Evolutionary conservation across 2,797 vertebrate genomes (phyloP).

Genomic region (Sardinella longiceps): DNA sequence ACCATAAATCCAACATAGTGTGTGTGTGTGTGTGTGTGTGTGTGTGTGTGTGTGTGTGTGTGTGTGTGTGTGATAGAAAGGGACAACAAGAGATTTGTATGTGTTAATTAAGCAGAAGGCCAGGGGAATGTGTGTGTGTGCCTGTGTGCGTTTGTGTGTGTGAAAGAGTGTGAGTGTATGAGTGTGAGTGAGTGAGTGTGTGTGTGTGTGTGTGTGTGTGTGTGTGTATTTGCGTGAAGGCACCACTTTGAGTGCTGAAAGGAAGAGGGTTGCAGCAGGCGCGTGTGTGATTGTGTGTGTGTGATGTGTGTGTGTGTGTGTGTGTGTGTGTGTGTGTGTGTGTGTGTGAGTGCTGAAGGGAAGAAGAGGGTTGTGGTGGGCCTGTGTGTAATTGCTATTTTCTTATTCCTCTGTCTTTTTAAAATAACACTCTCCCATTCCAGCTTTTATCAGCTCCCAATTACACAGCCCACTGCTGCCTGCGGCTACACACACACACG

Average conservation of each 20-base stretch:
- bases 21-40: not conserved
- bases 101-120: no score
- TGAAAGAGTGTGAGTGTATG: no score
- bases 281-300: no score
- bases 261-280: not conserved
- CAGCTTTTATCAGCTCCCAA: not conserved
- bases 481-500: constrained; percentile 1
- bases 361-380: no score
- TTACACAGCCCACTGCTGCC: not conserved
- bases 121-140: not conserved
- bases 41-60: constrained; percentile 12
- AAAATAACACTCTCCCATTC: not conserved
- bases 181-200: not conserved
- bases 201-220: no score
- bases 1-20: not conserved
- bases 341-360: no score
- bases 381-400: no score
- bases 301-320: no score
- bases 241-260: not conserved
- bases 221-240: not conserved
- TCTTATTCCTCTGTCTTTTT: not conserved
- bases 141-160: not conserved
- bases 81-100: no score
- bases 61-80: not conserved
- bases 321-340: no score